phyloP scores from a whole-genome alignment of 1,140 invertebrate species.

The Conus betulinus region DNA sequence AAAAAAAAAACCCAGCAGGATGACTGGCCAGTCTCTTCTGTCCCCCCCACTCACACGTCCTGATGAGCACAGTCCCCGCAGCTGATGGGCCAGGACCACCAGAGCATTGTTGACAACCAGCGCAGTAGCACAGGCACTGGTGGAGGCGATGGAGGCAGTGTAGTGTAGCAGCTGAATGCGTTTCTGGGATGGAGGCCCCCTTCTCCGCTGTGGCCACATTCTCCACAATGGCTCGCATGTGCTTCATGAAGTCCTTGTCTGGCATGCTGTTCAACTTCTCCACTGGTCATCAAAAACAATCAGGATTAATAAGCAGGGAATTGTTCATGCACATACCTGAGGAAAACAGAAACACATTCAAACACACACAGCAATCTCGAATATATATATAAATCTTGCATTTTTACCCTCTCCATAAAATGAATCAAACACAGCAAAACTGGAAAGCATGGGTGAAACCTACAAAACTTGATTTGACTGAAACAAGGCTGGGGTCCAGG shows the following conservation, averaged over 20 bases:
- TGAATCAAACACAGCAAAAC: no score
- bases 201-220: slow-evolving; percentile 65
- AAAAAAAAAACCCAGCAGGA: no score
- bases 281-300: slow-evolving; percentile 37
- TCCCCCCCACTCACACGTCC: slow-evolving; percentile 68
- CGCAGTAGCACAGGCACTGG: slow-evolving; percentile 55
- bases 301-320: no score
- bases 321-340: no score
- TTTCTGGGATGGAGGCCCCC: slow-evolving; percentile 71
- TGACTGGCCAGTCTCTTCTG: no score
- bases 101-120: slow-evolving; percentile 56
- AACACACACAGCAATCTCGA: no score
- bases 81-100: slow-evolving; percentile 62
- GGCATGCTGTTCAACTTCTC: slow-evolving; percentile 68
- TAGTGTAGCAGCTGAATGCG: slow-evolving; percentile 73
- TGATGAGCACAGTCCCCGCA: slow-evolving; percentile 71
- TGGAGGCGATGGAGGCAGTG: slow-evolving; percentile 60
- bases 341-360: no score
- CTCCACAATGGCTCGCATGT: slow-evolving; percentile 67
- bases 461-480: no score
- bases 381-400: no score
- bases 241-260: slow-evolving; percentile 69
- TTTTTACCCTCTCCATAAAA: no score
- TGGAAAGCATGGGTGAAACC: no score
- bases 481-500: no score